A percentile compares a stretch with the other conserved stretches of the same genome.
Conservation (phyloP, 2,888 invertebrate species). For the Deroplatys truncata region DNA sequence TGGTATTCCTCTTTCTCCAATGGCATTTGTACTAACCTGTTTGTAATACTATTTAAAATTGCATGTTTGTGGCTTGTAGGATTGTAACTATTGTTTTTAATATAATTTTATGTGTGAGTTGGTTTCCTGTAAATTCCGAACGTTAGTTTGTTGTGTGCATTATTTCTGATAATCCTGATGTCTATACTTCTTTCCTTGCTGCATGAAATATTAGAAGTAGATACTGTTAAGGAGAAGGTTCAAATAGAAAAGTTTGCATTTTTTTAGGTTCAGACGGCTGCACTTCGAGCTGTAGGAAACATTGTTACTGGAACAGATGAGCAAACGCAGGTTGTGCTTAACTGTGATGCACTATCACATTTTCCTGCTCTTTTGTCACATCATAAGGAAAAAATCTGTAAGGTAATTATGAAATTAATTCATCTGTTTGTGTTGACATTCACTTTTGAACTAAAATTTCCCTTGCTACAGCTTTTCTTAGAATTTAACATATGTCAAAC, state of each 20-base stretch:
- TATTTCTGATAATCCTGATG: too few species aligned
- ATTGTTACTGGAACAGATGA: slow-evolving; percentile 99
- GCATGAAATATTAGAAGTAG: too few species aligned
- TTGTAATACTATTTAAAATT: too few species aligned
- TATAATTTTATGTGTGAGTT: too few species aligned
- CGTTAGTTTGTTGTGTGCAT: too few species aligned
- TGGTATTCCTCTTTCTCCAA: too few species aligned
- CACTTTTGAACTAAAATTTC: not conserved
- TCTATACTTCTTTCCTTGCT: too few species aligned
- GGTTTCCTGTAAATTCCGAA: too few species aligned
- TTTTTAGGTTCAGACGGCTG: slow-evolving; percentile 78
- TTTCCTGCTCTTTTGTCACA: slow-evolving; percentile 90
- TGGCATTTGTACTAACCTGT: too few species aligned
- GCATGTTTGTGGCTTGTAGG: too few species aligned
- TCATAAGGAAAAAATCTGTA: slow-evolving; percentile 97
- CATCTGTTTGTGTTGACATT: not conserved
- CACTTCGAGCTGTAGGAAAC: slow-evolving; percentile 93
- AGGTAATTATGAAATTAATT: slow-evolving; percentile 47
- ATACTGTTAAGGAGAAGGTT: too few species aligned
- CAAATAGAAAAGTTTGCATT: not conserved
- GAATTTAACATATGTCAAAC: not conserved
- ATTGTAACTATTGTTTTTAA: too few species aligned
- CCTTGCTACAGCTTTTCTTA: not conserved
- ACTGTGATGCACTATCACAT: slow-evolving; percentile 90
- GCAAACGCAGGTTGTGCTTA: slow-evolving; percentile 96